A percentile compares a stretch with the other conserved stretches of the same genome.
Conservation (phyloP, 2,797 vertebrate species). For the Gallinago solitaria region DNA sequence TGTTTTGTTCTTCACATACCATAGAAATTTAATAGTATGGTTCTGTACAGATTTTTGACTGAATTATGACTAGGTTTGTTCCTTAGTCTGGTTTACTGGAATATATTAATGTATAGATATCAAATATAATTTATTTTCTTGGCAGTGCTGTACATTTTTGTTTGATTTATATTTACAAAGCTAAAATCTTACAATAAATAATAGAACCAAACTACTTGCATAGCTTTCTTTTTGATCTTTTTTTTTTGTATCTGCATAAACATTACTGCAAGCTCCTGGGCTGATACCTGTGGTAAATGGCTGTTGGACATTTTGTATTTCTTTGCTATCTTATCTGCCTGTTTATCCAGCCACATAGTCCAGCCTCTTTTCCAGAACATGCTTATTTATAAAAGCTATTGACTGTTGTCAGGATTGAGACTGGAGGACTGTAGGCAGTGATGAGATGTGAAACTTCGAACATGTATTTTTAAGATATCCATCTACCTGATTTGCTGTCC, state of each 20-base stretch:
- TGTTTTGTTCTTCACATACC: slow-evolving; percentile 28
- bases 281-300: not conserved
- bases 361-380: not conserved
- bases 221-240: slow-evolving; percentile 26
- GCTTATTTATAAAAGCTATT: slow-evolving; percentile 1
- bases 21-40: slow-evolving; percentile 1
- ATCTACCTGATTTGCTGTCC: not conserved
- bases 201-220: slow-evolving; percentile 5
- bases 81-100: slow-evolving; percentile 3
- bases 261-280: not conserved
- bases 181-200: slow-evolving; percentile 4
- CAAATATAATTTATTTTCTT: slow-evolving; percentile 32
- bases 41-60: slow-evolving; percentile 16
- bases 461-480: not conserved
- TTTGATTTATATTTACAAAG: slow-evolving; percentile 50
- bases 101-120: slow-evolving; percentile 27
- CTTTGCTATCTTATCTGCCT: not conserved
- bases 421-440: not conserved
- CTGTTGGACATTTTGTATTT: not conserved
- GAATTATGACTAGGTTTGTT: slow-evolving; percentile 44
- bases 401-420: slow-evolving; percentile 3
- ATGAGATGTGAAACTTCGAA: not conserved
- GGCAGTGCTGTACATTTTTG: not conserved
- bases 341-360: not conserved
- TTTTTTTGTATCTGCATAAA: slow-evolving; percentile 29